These are phyloP conservation scores for Montipora sp. DNA, from an alignment of 64 coral and sea anemone species.

Conservation along the genomic window DNA sequence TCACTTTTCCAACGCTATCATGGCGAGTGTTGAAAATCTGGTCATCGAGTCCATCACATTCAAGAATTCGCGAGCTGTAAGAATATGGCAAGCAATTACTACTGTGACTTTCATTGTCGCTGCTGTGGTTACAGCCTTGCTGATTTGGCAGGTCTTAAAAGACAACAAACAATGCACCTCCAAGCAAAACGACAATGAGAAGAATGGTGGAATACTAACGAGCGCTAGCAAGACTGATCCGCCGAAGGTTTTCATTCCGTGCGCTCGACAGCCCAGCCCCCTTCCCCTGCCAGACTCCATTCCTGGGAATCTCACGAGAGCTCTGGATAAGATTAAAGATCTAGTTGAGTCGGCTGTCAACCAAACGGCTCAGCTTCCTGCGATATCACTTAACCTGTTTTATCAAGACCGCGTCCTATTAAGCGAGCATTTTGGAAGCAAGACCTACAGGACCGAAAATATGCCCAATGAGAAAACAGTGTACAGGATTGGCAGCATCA, in stretches of 20 bases:
- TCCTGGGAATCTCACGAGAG: slow-evolving; percentile 9
- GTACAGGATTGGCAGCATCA: slow-evolving; percentile 69
- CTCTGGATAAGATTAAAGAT: slow-evolving; percentile 3
- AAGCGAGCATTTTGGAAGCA: slow-evolving; percentile 55
- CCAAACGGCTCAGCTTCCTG: slow-evolving; percentile 27
- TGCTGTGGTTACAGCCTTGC: slow-evolving; percentile 33
- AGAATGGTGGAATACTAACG: background rate
- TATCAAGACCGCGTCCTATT: slow-evolving; percentile 41
- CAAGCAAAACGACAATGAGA: background rate
- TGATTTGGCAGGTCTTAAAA: slow-evolving; percentile 62
- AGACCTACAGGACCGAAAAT: slow-evolving; percentile 3
- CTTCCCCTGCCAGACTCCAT: background rate
- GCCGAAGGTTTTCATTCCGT: background rate
- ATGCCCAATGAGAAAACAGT: slow-evolving; percentile 23
- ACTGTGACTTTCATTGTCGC: slow-evolving; percentile 21
- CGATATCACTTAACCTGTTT: slow-evolving; percentile 46
- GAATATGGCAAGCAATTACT: background rate
- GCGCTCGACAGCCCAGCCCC: slow-evolving; percentile 14
- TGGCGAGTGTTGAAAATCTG: slow-evolving; percentile 64
- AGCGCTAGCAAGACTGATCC: background rate
- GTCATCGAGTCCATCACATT: slow-evolving; percentile 38
- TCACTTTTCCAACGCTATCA: background rate
- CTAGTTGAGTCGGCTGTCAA: slow-evolving; percentile 31
- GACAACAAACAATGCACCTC: background rate
- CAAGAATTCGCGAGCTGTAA: background rate